These are phyloP conservation scores for Vandiemenella viatica DNA, from an alignment of 2,888 invertebrate genomes.

Conservation along the genomic window DNA sequence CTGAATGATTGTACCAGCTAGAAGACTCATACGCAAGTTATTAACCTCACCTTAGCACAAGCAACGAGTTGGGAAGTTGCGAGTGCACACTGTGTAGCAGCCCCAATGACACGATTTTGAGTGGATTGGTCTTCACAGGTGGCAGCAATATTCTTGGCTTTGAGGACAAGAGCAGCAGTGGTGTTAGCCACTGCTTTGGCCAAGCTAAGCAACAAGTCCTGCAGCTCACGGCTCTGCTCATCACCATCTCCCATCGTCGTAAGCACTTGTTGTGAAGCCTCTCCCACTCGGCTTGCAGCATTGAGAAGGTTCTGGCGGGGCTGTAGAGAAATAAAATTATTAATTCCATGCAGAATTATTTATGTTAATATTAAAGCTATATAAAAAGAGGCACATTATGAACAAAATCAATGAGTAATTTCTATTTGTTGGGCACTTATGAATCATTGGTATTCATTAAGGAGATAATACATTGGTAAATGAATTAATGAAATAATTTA, in stretches of 20 bases:
- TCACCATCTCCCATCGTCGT: constrained; percentile 78
- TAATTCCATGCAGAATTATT: too few species aligned
- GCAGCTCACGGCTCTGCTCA: constrained; percentile 65
- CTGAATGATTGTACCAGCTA: too few species aligned
- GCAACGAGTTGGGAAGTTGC: constrained; percentile 96
- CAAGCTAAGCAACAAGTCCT: constrained; percentile 80
- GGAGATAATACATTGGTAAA: too few species aligned
- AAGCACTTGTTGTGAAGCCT: constrained; percentile 86
- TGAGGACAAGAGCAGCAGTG: constrained; percentile 87
- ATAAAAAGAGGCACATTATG: constrained; percentile 5
- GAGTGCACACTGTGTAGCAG: constrained; percentile 91
- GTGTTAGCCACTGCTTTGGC: constrained; percentile 98
- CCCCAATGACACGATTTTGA: constrained; percentile 81
- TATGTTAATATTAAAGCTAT: constrained; percentile 1
- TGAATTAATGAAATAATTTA: too few species aligned
- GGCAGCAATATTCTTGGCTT: constrained; percentile 91
- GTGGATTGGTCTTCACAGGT: constrained; percentile 69
- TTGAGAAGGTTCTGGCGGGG: constrained; percentile 84
- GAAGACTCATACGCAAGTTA: too few species aligned
- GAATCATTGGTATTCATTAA: too few species aligned
- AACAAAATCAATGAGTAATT: too few species aligned
- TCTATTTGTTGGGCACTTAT: too few species aligned
- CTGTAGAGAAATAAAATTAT: constrained; percentile 28
- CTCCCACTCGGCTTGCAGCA: constrained; percentile 92
- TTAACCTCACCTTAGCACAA: constrained; percentile 61